Percentiles rank a stretch among this genome's conserved stretches.
Conservation (phyloP, 2,888 invertebrate species). For the Nemurella pictetii region DNA sequence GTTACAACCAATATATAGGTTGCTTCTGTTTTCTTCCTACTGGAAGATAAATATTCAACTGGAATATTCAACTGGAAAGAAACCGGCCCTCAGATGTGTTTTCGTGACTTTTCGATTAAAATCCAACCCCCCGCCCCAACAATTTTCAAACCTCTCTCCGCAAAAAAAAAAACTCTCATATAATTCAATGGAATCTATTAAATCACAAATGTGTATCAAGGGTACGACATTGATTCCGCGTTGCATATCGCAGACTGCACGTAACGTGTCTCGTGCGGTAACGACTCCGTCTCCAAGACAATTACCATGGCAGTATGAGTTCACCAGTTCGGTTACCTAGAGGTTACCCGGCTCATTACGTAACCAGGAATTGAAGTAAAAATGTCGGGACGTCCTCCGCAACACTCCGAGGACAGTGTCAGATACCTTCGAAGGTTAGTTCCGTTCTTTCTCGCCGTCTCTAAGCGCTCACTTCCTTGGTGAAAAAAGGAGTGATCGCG, state of each 20-base stretch:
- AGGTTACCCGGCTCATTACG: not conserved
- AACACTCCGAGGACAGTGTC: not conserved
- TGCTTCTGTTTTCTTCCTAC: too few species aligned
- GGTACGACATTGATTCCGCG: not conserved
- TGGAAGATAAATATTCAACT: too few species aligned
- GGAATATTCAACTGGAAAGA: too few species aligned
- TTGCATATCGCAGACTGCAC: not conserved
- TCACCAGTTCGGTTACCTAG: not conserved
- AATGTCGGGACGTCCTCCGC: conserved; percentile 7
- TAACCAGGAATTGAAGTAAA: not conserved
- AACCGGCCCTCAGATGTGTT: too few species aligned
- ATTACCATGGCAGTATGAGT: not conserved
- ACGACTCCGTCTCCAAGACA: not conserved
- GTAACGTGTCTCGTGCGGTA: not conserved
- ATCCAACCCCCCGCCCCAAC: too few species aligned
- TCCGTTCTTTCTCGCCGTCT: not conserved
- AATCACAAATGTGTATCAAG: not conserved
- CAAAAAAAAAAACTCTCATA: too few species aligned
- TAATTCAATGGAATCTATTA: not conserved
- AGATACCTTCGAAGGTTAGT: conserved; percentile 17
- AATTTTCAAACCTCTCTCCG: too few species aligned
- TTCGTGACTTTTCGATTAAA: too few species aligned
- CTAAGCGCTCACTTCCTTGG: not conserved
- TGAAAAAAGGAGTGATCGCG: not conserved
- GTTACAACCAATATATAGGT: too few species aligned